Evolutionary conservation across 2,113 vertebrate species (phyloP).

Genomic region (Panthera uncia): DNA sequence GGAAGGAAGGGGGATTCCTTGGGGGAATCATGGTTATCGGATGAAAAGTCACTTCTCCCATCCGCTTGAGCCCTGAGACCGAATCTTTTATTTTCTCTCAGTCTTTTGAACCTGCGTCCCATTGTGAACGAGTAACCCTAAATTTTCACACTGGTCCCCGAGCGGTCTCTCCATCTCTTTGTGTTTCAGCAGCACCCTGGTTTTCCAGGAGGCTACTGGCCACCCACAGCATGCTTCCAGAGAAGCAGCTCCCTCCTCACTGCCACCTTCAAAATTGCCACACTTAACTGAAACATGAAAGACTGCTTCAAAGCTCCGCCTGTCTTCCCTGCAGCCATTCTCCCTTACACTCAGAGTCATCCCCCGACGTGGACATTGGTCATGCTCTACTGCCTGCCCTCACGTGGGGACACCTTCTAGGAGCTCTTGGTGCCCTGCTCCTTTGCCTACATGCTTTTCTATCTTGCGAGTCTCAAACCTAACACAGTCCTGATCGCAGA

Average conservation of each 20-base stretch:
- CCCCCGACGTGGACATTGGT: rapidly evolving
- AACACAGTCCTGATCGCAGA: background rate
- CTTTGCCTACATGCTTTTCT: background rate
- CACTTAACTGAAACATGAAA: background rate
- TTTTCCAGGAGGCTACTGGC: background rate
- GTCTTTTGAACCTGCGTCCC: background rate
- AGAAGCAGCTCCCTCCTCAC: background rate
- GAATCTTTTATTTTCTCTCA: background rate
- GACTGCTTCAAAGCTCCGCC: background rate
- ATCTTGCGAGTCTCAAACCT: background rate
- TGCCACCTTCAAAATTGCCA: background rate
- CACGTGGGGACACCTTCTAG: background rate
- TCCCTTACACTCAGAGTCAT: background rate
- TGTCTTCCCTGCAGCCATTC: background rate
- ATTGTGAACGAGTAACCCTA: background rate
- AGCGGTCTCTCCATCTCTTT: background rate
- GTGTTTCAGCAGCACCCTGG: background rate
- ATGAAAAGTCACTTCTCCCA: background rate
- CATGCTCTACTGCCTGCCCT: background rate
- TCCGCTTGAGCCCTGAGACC: background rate
- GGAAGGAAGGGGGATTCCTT: background rate
- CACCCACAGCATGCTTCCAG: background rate
- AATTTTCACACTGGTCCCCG: background rate
- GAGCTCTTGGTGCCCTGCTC: rapidly evolving
- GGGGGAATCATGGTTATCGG: background rate